Evolutionary conservation across 2,888 invertebrate genomes (phyloP), one percentile per base, ranked within the genome.

Genomic region (Aphrophora alni): DNA sequence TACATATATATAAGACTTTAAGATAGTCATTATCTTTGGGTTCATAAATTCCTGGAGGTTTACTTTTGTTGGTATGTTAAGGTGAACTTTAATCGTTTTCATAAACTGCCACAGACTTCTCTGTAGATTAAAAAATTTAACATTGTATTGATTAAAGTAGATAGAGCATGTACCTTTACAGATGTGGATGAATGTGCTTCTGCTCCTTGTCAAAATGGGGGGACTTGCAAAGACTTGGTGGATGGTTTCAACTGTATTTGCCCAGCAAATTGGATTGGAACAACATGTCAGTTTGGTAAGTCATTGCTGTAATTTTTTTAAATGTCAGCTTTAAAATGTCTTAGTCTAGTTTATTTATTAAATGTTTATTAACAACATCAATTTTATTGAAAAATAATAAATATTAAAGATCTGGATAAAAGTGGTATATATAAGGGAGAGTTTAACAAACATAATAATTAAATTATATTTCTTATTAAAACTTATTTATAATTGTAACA

Each of bases 151-250:
- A 59, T 21, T 59, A 59, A 59, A 59, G 59, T 59, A 59, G 59
- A 59, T 59, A 59, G 59, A 59, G 59, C 59, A 59, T 59, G 59
- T 59, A 59, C 5, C n/a, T 59, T 84, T 89, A 84, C 89, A 89
- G 96, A 96, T 90, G 93, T 97, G 86, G 96, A 98, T 89, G 97
- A 98, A 89, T 98, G 98, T 88, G 93, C 94, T 84, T 93, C 94
- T 84, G 93, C 94, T 85, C 98, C 98, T 24, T 98, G 98, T 89
- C 94, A 94, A 87, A 95, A 98, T 89, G 96, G 95, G 83, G 98
- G 95, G 84, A 93, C 93, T 73, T 98, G 98, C 89, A 92, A 93
- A 84, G 97, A 98, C 89, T 91, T 93, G 80, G 93, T 93, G 88
- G 95, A 96, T 88, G 93, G 93, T 85, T 98, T 95, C 91, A 89